Evolutionary conservation across 2,797 vertebrate species (phyloP).

Genomic region (Moxostoma hubbsi): DNA sequence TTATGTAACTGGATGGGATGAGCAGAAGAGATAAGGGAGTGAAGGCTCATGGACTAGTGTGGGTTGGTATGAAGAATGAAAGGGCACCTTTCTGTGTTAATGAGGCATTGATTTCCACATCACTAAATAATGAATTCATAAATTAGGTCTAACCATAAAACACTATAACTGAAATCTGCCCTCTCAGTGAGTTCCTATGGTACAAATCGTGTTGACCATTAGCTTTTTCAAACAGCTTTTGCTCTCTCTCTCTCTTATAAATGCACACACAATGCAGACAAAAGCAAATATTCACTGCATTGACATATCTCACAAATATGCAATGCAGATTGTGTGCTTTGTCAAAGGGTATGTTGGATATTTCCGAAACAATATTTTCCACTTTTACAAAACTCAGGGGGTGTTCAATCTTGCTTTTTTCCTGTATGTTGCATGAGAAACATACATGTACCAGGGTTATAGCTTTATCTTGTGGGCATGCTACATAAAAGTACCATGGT

Average conservation of each 20-base stretch:
- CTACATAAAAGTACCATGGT: too few species aligned
- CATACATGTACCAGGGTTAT: too few species aligned
- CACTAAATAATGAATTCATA: slow-evolving; percentile 63
- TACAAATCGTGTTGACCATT: slow-evolving; percentile 24
- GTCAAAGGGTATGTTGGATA: neutral
- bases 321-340: neutral
- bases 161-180: slow-evolving; percentile 54
- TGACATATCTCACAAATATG: neutral
- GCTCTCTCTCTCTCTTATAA: slow-evolving; percentile 6
- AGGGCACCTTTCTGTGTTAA: slow-evolving; percentile 60
- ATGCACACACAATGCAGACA: neutral
- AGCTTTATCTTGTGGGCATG: too few species aligned
- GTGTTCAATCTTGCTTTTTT: too few species aligned
- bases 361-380: neutral
- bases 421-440: too few species aligned
- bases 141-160: slow-evolving; percentile 58
- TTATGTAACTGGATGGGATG: slow-evolving; percentile 1
- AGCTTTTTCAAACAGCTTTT: neutral
- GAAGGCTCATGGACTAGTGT: slow-evolving; percentile 24
- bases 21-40: slow-evolving; percentile 3
- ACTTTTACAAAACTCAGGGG: too few species aligned
- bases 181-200: slow-evolving; percentile 32
- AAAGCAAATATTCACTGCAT: neutral
- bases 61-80: slow-evolving; percentile 45
- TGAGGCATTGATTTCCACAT: slow-evolving; percentile 64